These are phyloP conservation scores for Ephydatia muelleri DNA, from an alignment of 37 sponge, comb jelly and placozoan species.

Conservation along the genomic window DNA sequence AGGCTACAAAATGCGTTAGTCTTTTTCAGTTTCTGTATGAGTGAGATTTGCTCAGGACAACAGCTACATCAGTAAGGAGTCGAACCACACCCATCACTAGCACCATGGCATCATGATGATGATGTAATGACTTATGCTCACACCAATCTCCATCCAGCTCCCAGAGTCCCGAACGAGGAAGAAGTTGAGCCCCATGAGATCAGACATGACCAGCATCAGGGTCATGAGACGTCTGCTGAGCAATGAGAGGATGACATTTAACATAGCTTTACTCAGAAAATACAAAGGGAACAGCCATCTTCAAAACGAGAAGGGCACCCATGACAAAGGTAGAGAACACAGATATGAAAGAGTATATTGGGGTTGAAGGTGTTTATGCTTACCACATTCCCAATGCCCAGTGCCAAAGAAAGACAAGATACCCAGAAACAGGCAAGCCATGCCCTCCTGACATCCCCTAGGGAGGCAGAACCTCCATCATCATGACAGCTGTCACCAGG, in stretches of 20 bases:
- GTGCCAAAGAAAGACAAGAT: slow-evolving; percentile 82
- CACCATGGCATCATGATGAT: slow-evolving; percentile 63
- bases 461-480: neutral
- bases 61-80: slow-evolving; percentile 29
- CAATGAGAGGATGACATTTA: slow-evolving; percentile 39
- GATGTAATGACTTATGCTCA: slow-evolving; percentile 85
- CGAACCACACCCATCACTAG: slow-evolving; percentile 61
- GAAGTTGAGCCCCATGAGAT: slow-evolving; percentile 85
- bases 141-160: no score
- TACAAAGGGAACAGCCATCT: slow-evolving; percentile 81
- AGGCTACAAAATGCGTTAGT: neutral
- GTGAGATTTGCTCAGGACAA: slow-evolving; percentile 32
- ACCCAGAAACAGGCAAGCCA: slow-evolving; percentile 66
- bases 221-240: slow-evolving; percentile 31
- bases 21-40: slow-evolving; percentile 20
- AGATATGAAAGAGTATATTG: slow-evolving; percentile 67
- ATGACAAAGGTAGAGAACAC: slow-evolving; percentile 80
- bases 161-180: slow-evolving; percentile 83
- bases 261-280: slow-evolving; percentile 67
- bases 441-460: slow-evolving; percentile 48
- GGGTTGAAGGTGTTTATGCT: slow-evolving; percentile 87
- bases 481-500: slow-evolving; percentile 16
- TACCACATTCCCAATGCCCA: slow-evolving; percentile 87
- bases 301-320: slow-evolving; percentile 71
- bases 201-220: slow-evolving; percentile 67